Base-by-base conservation (phyloP, 2,888 invertebrate species). In the Mythimna albipuncta region DNA sequence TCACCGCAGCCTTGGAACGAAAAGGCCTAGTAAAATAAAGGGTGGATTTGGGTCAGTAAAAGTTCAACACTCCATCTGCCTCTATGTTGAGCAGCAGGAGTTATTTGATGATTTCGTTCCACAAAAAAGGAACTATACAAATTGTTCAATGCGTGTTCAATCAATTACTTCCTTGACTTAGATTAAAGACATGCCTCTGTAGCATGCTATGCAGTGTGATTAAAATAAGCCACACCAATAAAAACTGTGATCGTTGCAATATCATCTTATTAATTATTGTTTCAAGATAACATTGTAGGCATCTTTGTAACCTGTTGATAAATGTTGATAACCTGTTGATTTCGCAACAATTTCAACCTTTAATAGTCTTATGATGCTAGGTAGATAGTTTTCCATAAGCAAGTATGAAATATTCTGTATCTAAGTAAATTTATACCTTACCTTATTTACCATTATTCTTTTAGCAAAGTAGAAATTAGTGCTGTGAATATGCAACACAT, bases 241-340 rank as follows among this genome's bases (percentile, higher is more conserved):
- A 62, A 62, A 63, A 54, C 38, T n/a, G 21, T 52, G 50, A 59
- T 11, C 13, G 7, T 47, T 41, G 68, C 16, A 32, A 58, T 63
- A 26, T 70, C 26, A 54, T 63, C 7, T 38, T 19, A 69, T 32
- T 75, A 32, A 69, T 50, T 50, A 61, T 35, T 61, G 35, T 71
- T 70, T 6, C 5, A 7, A 38, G 57, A 66, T 80, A 74, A 66
- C 2, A 32, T 50, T 54, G 26, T 64, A 38, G 2, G 54, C 38
- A 41, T 58, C 11, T 16, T 69, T 77, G 82, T 79, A 79, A 77
- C 67, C 61, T 67, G 77, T 38, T 47, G 55, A 47, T 47, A 47
- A 47, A 16, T 47, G 44, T 16, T 47, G 47, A 79, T 79, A 82
- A 77, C 64, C 57, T 67, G 78, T 41, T 41, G 55, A n/a, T 44